Base-by-base conservation (phyloP, 2,888 invertebrate genomes). In the Ectemnius continuus region DNA sequence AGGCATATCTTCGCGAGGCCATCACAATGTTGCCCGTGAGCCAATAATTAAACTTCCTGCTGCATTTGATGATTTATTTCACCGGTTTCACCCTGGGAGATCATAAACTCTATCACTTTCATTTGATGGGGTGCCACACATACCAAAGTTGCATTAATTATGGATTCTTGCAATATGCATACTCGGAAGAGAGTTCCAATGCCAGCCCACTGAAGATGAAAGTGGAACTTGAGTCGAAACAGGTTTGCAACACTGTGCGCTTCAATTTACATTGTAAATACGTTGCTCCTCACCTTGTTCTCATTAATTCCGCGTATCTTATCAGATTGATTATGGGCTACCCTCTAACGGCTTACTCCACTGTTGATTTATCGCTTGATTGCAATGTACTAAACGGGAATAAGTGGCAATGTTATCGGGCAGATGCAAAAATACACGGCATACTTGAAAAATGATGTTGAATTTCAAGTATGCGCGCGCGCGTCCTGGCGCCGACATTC, bases 201-300 rank as follows among this genome's bases (percentile, higher is more conserved):
- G 2, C 11, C 4, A 2, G 4, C 2, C 0, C 3, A 4, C 5
- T n/a, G 4, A 14, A n/a, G 47, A 47, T 4, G 47, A 47, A 47
- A 23, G 11, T 47, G 47, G n/a, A 4, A 47, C 11, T 11, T 47
- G 2, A 2, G 5, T 3, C 16, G 52, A 16, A 52, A 16, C 52
- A 14, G 52, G 52, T 36, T 36, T 4, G 16, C 52, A 52, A 52
- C 52, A 11, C 16, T 16, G n/a, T 46, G 58, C 60, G 56, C 63
- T 66, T 69, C 58, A 52, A 72, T 77, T 77, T 77, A 76, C 70
- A 81, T 69, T 76, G 76, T 72, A 72, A 73, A 73, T 78, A 76
- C 79, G 79, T 68, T 73, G 73, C 76, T 80, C 78, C 79, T 71
- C 58, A 61, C 60, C 47, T 61, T 52, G 46, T 26, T 73, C 58